phyloP scores from a whole-genome alignment of 2,113 vertebrate genomes.

The Zosterops borbonicus region DNA sequence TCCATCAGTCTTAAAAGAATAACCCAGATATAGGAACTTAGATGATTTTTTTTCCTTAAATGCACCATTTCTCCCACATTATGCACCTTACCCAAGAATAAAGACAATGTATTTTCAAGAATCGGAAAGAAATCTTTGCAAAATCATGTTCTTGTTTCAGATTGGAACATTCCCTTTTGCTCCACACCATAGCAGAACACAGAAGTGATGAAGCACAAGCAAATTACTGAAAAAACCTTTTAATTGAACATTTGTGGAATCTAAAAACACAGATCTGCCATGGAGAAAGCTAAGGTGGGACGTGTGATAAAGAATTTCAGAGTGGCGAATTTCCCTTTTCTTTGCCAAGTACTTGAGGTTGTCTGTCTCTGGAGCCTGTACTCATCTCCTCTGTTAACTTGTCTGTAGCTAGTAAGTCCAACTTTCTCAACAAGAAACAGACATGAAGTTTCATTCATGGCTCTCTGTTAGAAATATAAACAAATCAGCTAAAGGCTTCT shows the following conservation, averaged over 20 bases:
- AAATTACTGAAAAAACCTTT: neutral
- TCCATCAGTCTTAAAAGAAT: neutral
- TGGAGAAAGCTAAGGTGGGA: neutral
- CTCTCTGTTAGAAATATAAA: neutral
- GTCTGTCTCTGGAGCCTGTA: neutral
- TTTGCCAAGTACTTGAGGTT: neutral
- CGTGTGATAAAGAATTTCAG: rapidly evolving
- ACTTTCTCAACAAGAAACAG: neutral
- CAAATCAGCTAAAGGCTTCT: neutral
- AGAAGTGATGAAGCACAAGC: neutral
- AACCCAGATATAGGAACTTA: neutral
- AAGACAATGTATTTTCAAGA: neutral
- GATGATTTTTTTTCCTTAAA: neutral
- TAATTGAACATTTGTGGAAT: neutral
- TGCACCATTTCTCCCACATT: neutral
- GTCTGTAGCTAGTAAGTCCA: neutral
- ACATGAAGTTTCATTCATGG: neutral
- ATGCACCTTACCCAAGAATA: neutral
- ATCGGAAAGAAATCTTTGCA: neutral
- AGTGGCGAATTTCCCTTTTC: neutral
- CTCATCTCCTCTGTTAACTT: neutral
- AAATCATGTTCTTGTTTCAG: neutral
- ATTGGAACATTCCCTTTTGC: neutral
- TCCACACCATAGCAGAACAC: neutral
- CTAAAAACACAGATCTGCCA: neutral